A percentile compares a stretch with the other conserved stretches of the same genome.
These are phyloP conservation scores for Tamias sibiricus DNA, from an alignment of 2,113 vertebrate species.

Conservation along the genomic window DNA sequence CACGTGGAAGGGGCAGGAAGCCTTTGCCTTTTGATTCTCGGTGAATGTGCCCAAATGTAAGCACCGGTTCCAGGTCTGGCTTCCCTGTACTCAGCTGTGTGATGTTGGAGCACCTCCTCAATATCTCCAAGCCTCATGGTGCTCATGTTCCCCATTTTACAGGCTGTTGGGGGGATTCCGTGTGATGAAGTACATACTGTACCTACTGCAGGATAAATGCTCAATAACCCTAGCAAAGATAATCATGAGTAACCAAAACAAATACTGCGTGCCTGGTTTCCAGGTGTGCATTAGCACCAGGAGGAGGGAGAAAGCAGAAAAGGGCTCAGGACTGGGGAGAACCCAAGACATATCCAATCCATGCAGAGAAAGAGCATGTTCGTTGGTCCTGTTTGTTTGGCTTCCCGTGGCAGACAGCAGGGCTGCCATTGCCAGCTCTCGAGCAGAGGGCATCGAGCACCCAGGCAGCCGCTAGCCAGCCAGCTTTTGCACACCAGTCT, in stretches of 20 bases:
- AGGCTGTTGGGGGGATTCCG: no score
- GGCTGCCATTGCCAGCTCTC: neutral
- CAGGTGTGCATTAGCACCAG: neutral
- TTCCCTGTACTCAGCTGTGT: neutral
- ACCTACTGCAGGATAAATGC: neutral
- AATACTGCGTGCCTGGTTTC: fast-evolving
- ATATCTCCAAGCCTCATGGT: no score
- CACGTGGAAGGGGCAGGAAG: neutral
- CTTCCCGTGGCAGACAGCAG: neutral
- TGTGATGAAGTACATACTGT: no score
- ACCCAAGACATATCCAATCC: neutral
- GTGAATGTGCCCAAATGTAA: no score
- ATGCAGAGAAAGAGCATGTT: neutral
- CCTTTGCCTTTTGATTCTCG: neutral
- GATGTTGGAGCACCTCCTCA: neutral
- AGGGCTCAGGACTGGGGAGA: neutral
- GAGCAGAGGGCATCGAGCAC: neutral
- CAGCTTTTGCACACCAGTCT: fast-evolving
- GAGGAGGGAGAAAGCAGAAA: no score
- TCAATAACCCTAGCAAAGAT: neutral
- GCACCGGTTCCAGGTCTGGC: neutral
- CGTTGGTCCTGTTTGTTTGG: no score
- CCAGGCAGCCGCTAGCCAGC: neutral
- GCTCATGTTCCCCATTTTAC: fast-evolving
- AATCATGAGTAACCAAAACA: neutral